Conservation (phyloP, 2,797 vertebrate genomes). For the Centroberyx gerrardi region DNA sequence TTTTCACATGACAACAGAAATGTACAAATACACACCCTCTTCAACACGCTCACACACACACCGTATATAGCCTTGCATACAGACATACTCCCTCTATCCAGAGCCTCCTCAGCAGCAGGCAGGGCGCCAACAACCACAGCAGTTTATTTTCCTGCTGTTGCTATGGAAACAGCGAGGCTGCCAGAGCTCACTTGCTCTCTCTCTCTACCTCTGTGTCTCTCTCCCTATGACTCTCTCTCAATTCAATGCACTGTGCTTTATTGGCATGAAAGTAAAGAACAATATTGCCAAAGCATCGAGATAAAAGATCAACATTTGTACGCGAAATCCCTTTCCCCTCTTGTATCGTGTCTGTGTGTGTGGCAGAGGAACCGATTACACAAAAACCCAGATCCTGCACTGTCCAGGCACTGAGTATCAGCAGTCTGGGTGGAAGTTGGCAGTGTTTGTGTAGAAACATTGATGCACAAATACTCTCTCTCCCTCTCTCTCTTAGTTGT, state of each 20-base stretch:
- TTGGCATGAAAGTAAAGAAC: constrained; percentile 12
- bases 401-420: neutral
- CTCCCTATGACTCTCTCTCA: constrained; percentile 29
- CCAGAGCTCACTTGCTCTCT: constrained; percentile 51
- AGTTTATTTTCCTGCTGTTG: constrained; percentile 83
- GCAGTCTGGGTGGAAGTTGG: neutral
- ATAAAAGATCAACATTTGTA: neutral
- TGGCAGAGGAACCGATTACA: constrained; percentile 9
- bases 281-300: neutral
- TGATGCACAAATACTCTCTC: neutral
- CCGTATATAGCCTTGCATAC: constrained; percentile 19
- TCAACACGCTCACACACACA: neutral
- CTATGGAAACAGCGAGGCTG: constrained; percentile 82
- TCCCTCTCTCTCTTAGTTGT: neutral
- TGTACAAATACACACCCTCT: neutral
- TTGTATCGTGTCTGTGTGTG: constrained; percentile 1
- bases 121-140: constrained; percentile 53
- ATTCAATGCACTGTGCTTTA: constrained; percentile 22
- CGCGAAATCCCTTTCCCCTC: neutral
- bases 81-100: constrained; percentile 43
- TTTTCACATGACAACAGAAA: neutral
- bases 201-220: constrained; percentile 13
- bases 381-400: constrained; percentile 13
- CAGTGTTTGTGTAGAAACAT: neutral
- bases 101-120: constrained; percentile 69